These are phyloP conservation scores for Nephrotoma appendiculata DNA, from an alignment of 2,888 invertebrate species.

Conservation along the genomic window DNA sequence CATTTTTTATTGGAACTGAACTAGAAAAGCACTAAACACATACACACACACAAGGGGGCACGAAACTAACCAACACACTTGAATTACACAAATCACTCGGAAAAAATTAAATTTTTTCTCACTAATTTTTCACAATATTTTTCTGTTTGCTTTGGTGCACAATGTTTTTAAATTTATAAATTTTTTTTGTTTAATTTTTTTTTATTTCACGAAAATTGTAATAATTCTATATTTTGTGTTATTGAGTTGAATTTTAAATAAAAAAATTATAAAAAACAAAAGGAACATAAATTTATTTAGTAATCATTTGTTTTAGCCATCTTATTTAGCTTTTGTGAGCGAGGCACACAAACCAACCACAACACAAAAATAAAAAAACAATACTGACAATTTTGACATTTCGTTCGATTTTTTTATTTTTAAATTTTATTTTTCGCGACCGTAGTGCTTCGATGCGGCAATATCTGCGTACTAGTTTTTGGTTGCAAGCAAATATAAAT, in stretches of 20 bases:
- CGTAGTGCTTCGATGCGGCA: neutral
- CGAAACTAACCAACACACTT: neutral
- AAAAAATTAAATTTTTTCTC: neutral
- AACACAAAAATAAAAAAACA: neutral
- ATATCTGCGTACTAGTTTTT: neutral
- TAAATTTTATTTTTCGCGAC: neutral
- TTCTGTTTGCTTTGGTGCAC: neutral
- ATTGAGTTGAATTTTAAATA: neutral
- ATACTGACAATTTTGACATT: neutral
- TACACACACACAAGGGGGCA: neutral
- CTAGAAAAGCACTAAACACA: neutral
- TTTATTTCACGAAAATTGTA: neutral
- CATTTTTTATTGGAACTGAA: constrained; percentile 17
- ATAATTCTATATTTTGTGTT: neutral
- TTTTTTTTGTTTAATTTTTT: neutral
- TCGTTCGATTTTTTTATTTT: neutral
- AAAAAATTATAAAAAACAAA: neutral
- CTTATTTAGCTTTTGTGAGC: neutral
- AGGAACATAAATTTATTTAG: neutral
- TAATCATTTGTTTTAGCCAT: neutral
- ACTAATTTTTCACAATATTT: too few relatives aligned
- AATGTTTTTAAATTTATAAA: neutral
- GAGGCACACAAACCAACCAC: neutral
- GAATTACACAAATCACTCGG: neutral
- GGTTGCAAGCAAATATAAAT: neutral